Base-by-base conservation (phyloP, 2,113 vertebrate genomes). In the Gallinago jamesoni region DNA sequence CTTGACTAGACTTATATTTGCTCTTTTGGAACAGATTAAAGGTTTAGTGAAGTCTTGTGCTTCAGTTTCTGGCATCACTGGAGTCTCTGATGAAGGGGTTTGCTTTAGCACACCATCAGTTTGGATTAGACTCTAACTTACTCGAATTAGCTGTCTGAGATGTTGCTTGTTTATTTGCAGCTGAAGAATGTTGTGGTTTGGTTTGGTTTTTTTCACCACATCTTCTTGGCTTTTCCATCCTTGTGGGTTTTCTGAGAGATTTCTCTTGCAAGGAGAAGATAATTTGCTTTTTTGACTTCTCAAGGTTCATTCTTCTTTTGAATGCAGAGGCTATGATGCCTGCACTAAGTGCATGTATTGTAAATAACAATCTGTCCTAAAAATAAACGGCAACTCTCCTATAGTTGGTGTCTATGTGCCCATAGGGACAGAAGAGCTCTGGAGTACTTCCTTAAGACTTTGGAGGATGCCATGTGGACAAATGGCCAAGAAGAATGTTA, bases 221-320 rank as follows among this genome's bases (percentile, higher is more conserved):
- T 66, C 33, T 67, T 76, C 35, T 7, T 74, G 67, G 45, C 64
- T 91, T 89, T 84, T 84, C 35, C 0, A 7, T 94, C 47, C n/a
- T 83, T 14, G 4, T 63, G 79, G 41, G 67, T 94, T 93, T 95
- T 93, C 72, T 76, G 60, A 83, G 47, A 10, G 75, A 35, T 8
- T 92, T 88, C 68, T 76, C 53, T 69, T 90, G 53, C 53, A 91
- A 81, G 64, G 43, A 89, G 62, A 87, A 72, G 45, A 84, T 90
- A 3, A 70, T 97, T 97, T 97, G 35, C 41, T 93, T 91, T 97
- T 93, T 86, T 96, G 93, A 64, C 83, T 78, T 96, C 72, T 95
- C 72, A 87, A 47, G 84, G 56, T 91, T 94, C 28, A 14, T 81
- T 23, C n/a, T 82, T 82, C 31, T 78, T 64, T 70, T 81, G 35